Evolutionary conservation across 1,140 invertebrate genomes (phyloP), one percentile per base, ranked within the genome.

Genomic region (Tyrophagus putrescentiae): DNA sequence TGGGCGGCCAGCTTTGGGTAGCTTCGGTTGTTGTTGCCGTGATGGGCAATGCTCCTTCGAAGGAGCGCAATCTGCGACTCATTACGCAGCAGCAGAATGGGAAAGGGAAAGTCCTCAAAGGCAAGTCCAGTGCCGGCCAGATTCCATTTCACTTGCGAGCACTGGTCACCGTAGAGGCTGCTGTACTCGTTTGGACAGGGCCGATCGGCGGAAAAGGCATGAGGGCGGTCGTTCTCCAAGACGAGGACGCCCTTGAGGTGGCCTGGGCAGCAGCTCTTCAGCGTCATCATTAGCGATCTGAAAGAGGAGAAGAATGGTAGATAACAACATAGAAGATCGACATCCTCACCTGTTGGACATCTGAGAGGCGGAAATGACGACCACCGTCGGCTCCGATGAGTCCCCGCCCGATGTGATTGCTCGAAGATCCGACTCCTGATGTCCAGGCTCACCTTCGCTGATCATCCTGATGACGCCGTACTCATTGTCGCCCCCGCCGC

Each of bases 1-100:
- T 95, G 82, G 3, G 89, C 72, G 34, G 87, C 83, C 70, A 91
- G 95, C 13, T 95, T 70, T 0, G 88, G 83, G 62, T 82, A 79
- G 32, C 78, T 69, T n/a, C n/a, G n/a, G n/a, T n/a, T n/a, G 11
- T 73, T 69, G 62, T 84, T 80, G 29, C 73, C 76, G 21, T 77
- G 76, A 58, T 81, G 72, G 4, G 62, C 48, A 36, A 77, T 76
- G 9, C 75, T 67, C 67, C n/a, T 60, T 52, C 31, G 48, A 31
- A 68, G 61, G 9, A 56, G 61, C 13, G 34, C 28, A 18, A 65
- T 65, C 33, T 58, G 27, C 11, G 39, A 34, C 42, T 62, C 31
- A 57, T 70, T 62, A 4, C 75, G 65, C 76, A 82, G 57, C 52
- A 64, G 39, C 64, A 69, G 64, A n/a, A 64, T 57, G 6, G 68